Percentiles rank a stretch among this genome's conserved stretches.
Evolutionary conservation across 2,888 invertebrate genomes (phyloP).

Genomic region (Punctoribates punctum): DNA sequence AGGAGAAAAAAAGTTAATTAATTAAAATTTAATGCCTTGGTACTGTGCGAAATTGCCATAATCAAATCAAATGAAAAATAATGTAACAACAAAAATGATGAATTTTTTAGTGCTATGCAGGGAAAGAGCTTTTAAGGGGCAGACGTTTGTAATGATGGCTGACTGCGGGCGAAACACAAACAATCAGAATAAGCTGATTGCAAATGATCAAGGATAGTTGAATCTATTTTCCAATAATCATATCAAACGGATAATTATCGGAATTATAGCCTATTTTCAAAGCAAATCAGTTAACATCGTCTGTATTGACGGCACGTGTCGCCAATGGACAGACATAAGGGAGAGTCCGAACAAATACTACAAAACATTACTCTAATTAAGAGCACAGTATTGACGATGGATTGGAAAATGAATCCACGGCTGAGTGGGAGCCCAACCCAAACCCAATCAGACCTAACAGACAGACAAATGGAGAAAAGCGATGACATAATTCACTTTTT

Average conservation of each 20-base stretch:
- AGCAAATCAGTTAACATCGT: too few species aligned
- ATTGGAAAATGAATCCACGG: not conserved
- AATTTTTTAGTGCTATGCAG: not conserved
- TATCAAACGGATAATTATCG: not conserved
- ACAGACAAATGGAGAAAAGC: not conserved
- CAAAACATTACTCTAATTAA: slow-evolving; percentile 15
- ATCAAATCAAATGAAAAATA: not conserved
- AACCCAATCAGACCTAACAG: not conserved
- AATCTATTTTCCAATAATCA: not conserved
- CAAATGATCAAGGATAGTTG: too few species aligned
- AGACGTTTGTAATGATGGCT: not conserved
- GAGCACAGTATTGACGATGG: not conserved
- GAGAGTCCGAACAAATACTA: not conserved
- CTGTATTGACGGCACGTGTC: slow-evolving; percentile 3
- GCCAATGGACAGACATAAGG: not conserved
- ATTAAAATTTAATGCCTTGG: slow-evolving; percentile 7
- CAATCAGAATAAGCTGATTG: too few species aligned
- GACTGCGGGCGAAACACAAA: too few species aligned
- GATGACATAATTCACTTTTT: slow-evolving; percentile 33
- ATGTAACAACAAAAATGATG: not conserved
- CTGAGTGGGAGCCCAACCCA: not conserved
- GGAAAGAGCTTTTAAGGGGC: slow-evolving; percentile 13
- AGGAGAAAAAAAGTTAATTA: not conserved
- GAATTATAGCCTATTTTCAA: not conserved
- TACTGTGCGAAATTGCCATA: not conserved